A percentile compares a stretch with the other conserved stretches of the same genome.
Conservation (phyloP, 2,888 invertebrate genomes). For the Galeopsomyia nigrocyanea region DNA sequence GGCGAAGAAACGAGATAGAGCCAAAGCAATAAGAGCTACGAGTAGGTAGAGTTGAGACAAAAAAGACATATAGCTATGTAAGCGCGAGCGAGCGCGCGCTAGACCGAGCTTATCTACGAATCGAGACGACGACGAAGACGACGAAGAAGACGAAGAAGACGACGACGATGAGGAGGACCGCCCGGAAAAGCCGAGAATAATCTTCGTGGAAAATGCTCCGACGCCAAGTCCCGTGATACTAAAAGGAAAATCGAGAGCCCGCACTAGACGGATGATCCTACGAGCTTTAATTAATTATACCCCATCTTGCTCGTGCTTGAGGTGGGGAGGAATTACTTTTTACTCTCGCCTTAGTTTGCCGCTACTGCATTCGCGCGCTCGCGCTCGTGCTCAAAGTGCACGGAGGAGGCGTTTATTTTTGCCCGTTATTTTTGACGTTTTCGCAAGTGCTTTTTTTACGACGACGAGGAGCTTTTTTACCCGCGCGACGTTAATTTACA, state of each 20-base stretch:
- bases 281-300: slow-evolving; percentile 45
- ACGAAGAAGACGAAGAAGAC: slow-evolving; percentile 5
- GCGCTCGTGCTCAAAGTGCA: no score
- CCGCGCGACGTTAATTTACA: slow-evolving; percentile 34
- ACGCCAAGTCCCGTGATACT: slow-evolving; percentile 29
- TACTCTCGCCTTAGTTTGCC: not conserved
- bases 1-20: slow-evolving; percentile 26
- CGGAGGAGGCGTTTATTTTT: no score
- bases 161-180: slow-evolving; percentile 32
- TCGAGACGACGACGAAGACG: slow-evolving; percentile 44
- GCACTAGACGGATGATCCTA: slow-evolving; percentile 45
- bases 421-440: slow-evolving; percentile 34
- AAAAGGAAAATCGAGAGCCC: slow-evolving; percentile 34
- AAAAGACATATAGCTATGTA: slow-evolving; percentile 42
- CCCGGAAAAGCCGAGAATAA: slow-evolving; percentile 50
- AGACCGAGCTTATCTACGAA: slow-evolving; percentile 66
- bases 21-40: slow-evolving; percentile 39
- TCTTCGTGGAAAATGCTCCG: slow-evolving; percentile 49
- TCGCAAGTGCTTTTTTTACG: slow-evolving; percentile 31
- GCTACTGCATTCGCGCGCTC: no score
- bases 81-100: slow-evolving; percentile 59
- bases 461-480: slow-evolving; percentile 34
- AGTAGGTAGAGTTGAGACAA: slow-evolving; percentile 45
- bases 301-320: slow-evolving; percentile 30
- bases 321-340: not conserved